These are phyloP conservation scores for Stichopus chloronotus DNA, from an alignment of 35 echinoderm and acorn worm genomes.

Conservation along the genomic window DNA sequence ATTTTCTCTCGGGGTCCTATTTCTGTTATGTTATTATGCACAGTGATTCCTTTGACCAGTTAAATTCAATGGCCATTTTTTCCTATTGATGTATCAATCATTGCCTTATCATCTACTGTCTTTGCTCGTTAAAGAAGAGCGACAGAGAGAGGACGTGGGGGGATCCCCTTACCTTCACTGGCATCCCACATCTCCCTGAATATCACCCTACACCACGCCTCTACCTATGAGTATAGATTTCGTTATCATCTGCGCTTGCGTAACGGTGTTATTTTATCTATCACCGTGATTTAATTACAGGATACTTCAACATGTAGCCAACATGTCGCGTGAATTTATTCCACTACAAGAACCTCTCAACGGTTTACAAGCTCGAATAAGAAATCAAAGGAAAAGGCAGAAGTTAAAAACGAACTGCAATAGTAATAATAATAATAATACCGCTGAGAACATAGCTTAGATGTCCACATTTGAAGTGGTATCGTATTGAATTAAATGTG, in stretches of 20 bases:
- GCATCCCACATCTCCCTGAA: background rate
- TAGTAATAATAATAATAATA: background rate
- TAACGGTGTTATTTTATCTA: background rate
- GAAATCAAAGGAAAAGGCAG: background rate
- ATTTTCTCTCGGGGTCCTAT: too few relatives aligned
- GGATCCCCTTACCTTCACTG: background rate
- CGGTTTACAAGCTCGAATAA: background rate
- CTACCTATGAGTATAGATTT: background rate
- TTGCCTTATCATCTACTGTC: too few relatives aligned
- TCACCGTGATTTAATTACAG: conserved; percentile 13
- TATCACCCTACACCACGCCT: background rate
- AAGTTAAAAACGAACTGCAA: background rate
- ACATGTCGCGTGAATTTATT: background rate
- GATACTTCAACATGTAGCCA: conserved; percentile 19
- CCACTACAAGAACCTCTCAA: background rate
- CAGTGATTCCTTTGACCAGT: too few relatives aligned
- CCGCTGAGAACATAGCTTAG: background rate
- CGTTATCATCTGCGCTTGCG: background rate
- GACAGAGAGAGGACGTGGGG: too few relatives aligned
- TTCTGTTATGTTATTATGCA: too few relatives aligned
- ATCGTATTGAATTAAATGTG: conserved; percentile 25
- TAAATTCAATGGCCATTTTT: too few relatives aligned
- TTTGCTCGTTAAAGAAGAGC: too few relatives aligned
- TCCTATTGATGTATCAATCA: too few relatives aligned
- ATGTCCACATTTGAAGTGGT: conserved; percentile 11